Evolutionary conservation across 1,140 invertebrate species (phyloP).

Genomic region (Ceratosolen fusciceps): DNA sequence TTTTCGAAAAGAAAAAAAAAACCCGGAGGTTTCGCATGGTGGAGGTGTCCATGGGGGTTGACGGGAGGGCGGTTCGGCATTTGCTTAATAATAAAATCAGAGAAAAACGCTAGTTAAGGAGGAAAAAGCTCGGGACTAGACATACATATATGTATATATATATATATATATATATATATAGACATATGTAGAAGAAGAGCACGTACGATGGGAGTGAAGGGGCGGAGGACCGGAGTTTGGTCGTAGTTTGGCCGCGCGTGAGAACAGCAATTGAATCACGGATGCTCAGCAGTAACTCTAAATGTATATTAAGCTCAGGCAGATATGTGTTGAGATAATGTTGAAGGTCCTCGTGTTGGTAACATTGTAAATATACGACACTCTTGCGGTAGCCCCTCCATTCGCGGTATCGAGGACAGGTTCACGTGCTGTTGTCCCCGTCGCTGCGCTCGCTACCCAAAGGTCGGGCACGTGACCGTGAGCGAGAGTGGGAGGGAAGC

Average conservation of each 20-base stretch:
- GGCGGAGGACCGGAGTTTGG: not conserved
- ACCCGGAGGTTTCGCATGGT: too few species aligned
- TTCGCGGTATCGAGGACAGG: constrained; percentile 49
- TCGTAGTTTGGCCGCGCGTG: constrained; percentile 50
- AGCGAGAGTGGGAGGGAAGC: not conserved
- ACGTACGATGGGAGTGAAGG: not conserved
- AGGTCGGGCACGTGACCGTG: not conserved
- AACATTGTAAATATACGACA: constrained; percentile 55
- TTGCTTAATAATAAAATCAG: too few species aligned
- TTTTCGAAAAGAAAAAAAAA: too few species aligned
- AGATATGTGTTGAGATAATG: constrained; percentile 50
- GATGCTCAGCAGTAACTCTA: constrained; percentile 58
- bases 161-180: too few species aligned
- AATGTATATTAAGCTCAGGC: constrained; percentile 64
- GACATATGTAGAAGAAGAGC: too few species aligned
- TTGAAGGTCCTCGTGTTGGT: constrained; percentile 25
- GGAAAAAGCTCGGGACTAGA: too few species aligned
- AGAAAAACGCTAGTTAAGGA: too few species aligned
- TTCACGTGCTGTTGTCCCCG: not conserved
- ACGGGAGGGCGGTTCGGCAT: too few species aligned
- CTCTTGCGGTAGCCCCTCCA: constrained; percentile 48
- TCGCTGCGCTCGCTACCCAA: not conserved
- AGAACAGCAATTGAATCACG: constrained; percentile 64
- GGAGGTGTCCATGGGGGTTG: too few species aligned
- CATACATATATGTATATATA: too few species aligned